Base-by-base conservation (phyloP, 2,113 vertebrate species). In the Syngnathus scovelli region DNA sequence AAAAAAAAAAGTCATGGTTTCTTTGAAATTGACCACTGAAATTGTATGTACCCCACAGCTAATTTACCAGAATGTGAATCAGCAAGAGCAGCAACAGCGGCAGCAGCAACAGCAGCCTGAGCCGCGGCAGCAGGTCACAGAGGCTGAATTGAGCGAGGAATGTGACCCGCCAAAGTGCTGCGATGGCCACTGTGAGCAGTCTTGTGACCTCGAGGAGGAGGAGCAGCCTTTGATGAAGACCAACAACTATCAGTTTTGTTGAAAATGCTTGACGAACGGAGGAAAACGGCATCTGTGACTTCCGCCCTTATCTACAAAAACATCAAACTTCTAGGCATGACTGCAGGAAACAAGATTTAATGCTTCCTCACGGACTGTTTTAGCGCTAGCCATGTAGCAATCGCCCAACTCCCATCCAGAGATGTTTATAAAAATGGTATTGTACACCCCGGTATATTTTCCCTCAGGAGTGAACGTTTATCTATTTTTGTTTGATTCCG, bases 171-270 rank as follows among this genome's bases (percentile, higher is more conserved):
- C 89, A 0, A 92, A 92, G 81, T 87, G 83, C 85, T 91, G 89
- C 0, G 87, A 92, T 46, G 89, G 90, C 83, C 92, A 92, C 83
- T 94, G 91, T 0, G 94, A 94, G 71, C 91, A 82, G 76, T 93
- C 92, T 87, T 95, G 93, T 3, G 94, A 96, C 72, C 90, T 89
- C 6, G 91, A 88, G 69, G 93, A 93, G 52, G 85, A 85, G 0
- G 86, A 89, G 70, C 92, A 94, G 80, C 92, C 92, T 23, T 90
- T 96, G 75, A 91, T 95, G 87, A 96, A 94, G 78, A 89, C 93
- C 78, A 98, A 98, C 86, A 96, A 96, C 88, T 98, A 98, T 48
- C 94, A 98, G 92, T 95, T 97, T 86, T 95, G 94, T 81, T 98
- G 90, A 91, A 71, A 23, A 12, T 33, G 60, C 15, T 15, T 27